phyloP scores from a whole-genome alignment of 2,113 vertebrate genomes.

The Phrynosoma platyrhinos region DNA sequence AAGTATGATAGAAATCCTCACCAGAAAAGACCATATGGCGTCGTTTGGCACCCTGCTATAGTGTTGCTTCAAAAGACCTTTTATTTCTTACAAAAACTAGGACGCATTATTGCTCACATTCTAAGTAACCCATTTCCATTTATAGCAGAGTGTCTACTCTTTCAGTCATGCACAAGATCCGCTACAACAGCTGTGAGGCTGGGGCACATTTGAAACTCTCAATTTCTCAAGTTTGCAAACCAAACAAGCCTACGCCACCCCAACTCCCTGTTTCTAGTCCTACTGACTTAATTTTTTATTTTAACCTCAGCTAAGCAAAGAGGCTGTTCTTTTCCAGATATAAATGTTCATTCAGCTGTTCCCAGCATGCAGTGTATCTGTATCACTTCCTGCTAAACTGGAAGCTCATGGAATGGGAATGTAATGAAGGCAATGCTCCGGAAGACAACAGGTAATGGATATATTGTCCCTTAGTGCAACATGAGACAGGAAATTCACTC shows the following conservation, averaged over 20 bases:
- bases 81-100: conserved; percentile 68
- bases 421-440: neutral
- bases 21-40: conserved; percentile 68
- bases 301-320: conserved; percentile 22
- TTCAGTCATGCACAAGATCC: conserved; percentile 57
- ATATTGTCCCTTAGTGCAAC: fast-evolving
- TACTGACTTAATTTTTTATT: conserved; percentile 52
- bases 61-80: conserved; percentile 68
- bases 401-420: neutral
- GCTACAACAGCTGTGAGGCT: conserved; percentile 66
- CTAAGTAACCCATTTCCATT: conserved; percentile 74
- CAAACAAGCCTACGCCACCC: neutral
- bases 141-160: conserved; percentile 67
- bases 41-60: conserved; percentile 58
- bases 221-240: conserved; percentile 5
- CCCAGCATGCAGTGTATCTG: fast-evolving
- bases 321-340: neutral
- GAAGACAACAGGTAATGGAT: neutral
- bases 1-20: conserved; percentile 68
- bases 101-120: conserved; percentile 72
- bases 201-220: conserved; percentile 33
- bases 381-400: neutral
- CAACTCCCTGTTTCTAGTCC: neutral
- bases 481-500: conserved; percentile 24
- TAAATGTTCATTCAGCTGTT: fast-evolving